phyloP scores from a whole-genome alignment of 2,888 invertebrate genomes.

The Amiota minor region DNA sequence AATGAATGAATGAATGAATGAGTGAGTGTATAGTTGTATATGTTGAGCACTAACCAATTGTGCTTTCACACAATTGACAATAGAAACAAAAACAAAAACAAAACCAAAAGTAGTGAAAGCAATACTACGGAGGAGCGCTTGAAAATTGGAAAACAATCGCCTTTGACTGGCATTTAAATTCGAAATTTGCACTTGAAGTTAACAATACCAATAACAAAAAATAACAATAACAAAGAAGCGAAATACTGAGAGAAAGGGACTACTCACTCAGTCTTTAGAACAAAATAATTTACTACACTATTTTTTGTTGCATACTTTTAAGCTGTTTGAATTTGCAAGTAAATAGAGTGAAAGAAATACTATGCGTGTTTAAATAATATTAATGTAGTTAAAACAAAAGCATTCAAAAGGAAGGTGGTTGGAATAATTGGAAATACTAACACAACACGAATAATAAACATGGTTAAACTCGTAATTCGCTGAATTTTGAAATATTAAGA shows the following conservation, averaged over 20 bases:
- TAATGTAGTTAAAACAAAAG: slow-evolving; percentile 22
- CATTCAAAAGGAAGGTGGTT: slow-evolving; percentile 1
- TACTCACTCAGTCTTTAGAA: too few relatives aligned
- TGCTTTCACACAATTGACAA: slow-evolving; percentile 61
- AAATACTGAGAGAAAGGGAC: slow-evolving; percentile 27
- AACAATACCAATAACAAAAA: slow-evolving; percentile 20
- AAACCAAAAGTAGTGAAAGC: slow-evolving; percentile 49
- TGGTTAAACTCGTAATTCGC: too few relatives aligned
- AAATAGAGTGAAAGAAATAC: background rate
- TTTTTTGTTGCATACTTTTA: slow-evolving; percentile 8
- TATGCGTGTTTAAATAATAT: slow-evolving; percentile 27
- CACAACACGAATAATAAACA: too few relatives aligned
- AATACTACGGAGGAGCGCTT: slow-evolving; percentile 35
- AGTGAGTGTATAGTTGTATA: background rate
- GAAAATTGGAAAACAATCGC: slow-evolving; percentile 56
- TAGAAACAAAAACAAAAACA: slow-evolving; percentile 37
- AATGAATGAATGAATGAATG: background rate
- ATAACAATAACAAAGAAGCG: slow-evolving; percentile 14
- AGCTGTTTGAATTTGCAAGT: background rate
- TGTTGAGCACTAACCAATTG: slow-evolving; percentile 19
- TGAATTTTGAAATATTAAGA: too few relatives aligned
- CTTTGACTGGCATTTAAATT: slow-evolving; percentile 66
- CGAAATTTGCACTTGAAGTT: slow-evolving; percentile 63
- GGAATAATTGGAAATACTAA: background rate
- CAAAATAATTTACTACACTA: too few relatives aligned